Conservation (phyloP, 2,888 invertebrate species). For the Aspidapion aeneum region DNA sequence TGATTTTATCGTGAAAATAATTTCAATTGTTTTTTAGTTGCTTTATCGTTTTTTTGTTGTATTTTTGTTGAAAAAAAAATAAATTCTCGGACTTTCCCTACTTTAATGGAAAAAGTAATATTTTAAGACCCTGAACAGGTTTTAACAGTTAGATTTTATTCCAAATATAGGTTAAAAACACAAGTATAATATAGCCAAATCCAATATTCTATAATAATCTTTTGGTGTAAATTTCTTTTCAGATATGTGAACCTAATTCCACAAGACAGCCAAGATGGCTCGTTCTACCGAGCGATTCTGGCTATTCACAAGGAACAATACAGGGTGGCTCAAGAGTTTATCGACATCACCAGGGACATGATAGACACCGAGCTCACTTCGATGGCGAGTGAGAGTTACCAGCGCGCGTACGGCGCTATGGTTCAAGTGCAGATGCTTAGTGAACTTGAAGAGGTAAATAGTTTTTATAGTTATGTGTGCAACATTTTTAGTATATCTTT, state of each 20-base stretch:
- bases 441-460: slow-evolving; percentile 80
- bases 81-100: too few relatives aligned
- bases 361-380: slow-evolving; percentile 96
- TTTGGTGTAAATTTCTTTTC: not conserved
- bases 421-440: slow-evolving; percentile 96
- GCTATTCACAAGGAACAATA: slow-evolving; percentile 81
- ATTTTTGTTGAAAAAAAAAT: too few relatives aligned
- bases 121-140: too few relatives aligned
- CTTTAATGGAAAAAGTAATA: too few relatives aligned
- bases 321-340: slow-evolving; percentile 56
- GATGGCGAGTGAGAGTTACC: slow-evolving; percentile 94
- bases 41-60: too few relatives aligned
- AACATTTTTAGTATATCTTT: too few relatives aligned
- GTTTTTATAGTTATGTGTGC: too few relatives aligned
- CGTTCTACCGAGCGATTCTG: slow-evolving; percentile 92
- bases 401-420: slow-evolving; percentile 92
- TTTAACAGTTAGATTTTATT: too few relatives aligned
- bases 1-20: too few relatives aligned
- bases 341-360: slow-evolving; percentile 90
- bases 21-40: too few relatives aligned
- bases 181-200: too few relatives aligned
- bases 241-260: slow-evolving; percentile 79
- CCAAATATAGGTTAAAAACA: too few relatives aligned
- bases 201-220: not conserved
- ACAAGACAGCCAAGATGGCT: slow-evolving; percentile 90